These are phyloP conservation scores for Ammodytes marinus DNA, from an alignment of 2,113 vertebrate species.

Conservation along the genomic window DNA sequence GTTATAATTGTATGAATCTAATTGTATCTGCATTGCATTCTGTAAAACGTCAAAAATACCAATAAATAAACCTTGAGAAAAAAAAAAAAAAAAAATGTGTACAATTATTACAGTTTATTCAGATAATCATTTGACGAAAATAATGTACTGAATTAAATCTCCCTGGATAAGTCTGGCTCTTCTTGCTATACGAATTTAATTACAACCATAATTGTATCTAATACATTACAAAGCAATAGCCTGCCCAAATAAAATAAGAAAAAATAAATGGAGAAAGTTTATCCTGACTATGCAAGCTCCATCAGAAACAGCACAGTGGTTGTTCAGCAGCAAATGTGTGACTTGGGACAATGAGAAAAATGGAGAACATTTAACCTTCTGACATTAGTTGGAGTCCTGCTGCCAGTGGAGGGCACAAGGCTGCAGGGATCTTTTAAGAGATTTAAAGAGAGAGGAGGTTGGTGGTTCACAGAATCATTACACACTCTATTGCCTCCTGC, in stretches of 20 bases:
- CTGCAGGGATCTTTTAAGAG: background rate
- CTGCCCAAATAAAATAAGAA: background rate
- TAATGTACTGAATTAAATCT: background rate
- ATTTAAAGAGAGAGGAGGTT: background rate
- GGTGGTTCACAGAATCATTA: constrained; percentile 48
- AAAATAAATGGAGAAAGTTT: background rate
- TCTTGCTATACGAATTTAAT: background rate
- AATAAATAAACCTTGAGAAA: background rate
- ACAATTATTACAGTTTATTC: background rate
- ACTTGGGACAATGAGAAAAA: constrained; percentile 12
- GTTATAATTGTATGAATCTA: too few relatives aligned
- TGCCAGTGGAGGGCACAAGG: background rate
- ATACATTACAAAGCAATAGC: background rate
- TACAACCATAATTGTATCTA: background rate
- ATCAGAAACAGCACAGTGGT: background rate
- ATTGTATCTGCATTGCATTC: too few relatives aligned
- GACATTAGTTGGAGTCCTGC: background rate
- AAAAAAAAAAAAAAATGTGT: too few relatives aligned
- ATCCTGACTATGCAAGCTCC: background rate
- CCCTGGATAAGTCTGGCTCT: background rate
- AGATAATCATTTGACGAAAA: background rate
- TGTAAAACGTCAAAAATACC: background rate
- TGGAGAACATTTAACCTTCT: constrained; percentile 12
- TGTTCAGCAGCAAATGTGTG: background rate
- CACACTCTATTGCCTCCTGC: constrained; percentile 42